Percentiles rank a stretch among this genome's conserved stretches.
Conservation (phyloP, 1,140 invertebrate genomes). For the Liolophura sinensis region DNA sequence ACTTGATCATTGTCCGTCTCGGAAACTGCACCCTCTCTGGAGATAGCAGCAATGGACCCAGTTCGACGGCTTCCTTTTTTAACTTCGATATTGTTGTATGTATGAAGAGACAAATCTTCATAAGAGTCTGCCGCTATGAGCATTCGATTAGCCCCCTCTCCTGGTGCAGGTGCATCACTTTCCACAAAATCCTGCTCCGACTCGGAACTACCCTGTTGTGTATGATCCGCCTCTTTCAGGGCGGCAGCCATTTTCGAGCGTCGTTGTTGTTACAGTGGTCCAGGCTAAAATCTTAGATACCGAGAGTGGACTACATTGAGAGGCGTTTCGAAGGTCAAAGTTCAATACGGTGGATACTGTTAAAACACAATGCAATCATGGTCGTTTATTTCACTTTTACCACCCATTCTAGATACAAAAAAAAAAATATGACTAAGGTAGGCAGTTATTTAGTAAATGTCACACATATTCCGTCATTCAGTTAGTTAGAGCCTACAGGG, state of each 20-base stretch:
- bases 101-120: slow-evolving; percentile 13
- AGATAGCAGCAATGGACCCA: slow-evolving; percentile 6
- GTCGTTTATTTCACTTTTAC: too few species aligned
- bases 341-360: too few species aligned
- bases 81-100: slow-evolving; percentile 12
- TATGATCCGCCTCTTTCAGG: slow-evolving; percentile 21
- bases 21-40: slow-evolving; percentile 30
- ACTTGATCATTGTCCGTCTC: slow-evolving; percentile 15
- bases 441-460: too few species aligned
- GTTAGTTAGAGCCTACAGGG: too few species aligned
- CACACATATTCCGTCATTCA: too few species aligned
- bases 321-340: too few species aligned
- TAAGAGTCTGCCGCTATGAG: slow-evolving; percentile 35
- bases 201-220: background rate
- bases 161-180: slow-evolving; percentile 24
- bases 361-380: too few species aligned
- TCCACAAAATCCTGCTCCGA: slow-evolving; percentile 6
- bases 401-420: too few species aligned
- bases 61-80: slow-evolving; percentile 24
- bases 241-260: slow-evolving; percentile 20
- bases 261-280: too few species aligned
- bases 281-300: too few species aligned
- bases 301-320: too few species aligned
- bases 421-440: too few species aligned
- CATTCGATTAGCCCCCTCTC: slow-evolving; percentile 22